Evolutionary conservation across 2,113 vertebrate genomes (phyloP).

Genomic region (Atrichornis clamosus): DNA sequence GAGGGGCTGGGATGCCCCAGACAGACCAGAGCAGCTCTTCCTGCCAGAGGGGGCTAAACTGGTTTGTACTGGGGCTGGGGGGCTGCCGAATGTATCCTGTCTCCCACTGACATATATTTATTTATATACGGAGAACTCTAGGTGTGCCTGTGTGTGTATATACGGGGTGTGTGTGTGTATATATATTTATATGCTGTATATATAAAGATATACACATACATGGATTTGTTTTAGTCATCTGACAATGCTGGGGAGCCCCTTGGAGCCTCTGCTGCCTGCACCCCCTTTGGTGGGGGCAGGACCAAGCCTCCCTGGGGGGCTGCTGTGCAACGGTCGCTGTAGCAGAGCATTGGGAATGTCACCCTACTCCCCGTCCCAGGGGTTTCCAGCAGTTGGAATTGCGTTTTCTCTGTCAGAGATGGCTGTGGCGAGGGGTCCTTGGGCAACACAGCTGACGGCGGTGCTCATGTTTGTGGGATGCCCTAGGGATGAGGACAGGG

Average conservation of each 20-base stretch:
- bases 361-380: neutral
- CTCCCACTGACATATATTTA: neutral
- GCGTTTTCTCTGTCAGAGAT: neutral
- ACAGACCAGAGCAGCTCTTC: neutral
- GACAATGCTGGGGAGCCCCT: neutral
- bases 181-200: slow-evolving; percentile 66
- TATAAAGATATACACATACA: slow-evolving; percentile 63
- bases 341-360: neutral
- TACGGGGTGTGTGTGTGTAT: slow-evolving; percentile 53
- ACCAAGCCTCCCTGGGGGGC: neutral
- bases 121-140: slow-evolving; percentile 42
- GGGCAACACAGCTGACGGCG: neutral
- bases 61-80: neutral
- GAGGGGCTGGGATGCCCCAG: neutral
- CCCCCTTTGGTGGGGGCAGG: neutral
- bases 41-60: neutral
- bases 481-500: neutral
- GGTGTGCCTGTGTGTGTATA: slow-evolving; percentile 59
- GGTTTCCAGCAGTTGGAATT: neutral
- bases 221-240: slow-evolving; percentile 40
- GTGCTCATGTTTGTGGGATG: neutral
- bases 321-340: neutral
- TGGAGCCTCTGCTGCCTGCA: neutral
- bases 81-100: neutral
- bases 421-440: fast-evolving